Percentiles rank a stretch among this genome's conserved stretches.
phyloP scores from a whole-genome alignment of 30 jellyfish, hydroid and myxozoan species.

The Aurelia sp. region DNA sequence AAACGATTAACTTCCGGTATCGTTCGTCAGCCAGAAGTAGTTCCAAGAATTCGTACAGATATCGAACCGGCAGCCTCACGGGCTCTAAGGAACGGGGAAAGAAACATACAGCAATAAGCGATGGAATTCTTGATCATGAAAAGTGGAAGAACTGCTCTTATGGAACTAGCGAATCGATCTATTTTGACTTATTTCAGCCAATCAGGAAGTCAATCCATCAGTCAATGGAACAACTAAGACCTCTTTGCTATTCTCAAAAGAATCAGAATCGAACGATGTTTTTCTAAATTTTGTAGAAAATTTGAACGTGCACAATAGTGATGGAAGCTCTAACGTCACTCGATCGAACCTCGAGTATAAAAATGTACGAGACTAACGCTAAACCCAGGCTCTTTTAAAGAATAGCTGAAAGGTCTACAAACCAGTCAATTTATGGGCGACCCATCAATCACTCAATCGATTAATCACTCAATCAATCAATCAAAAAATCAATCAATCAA shows the following conservation, averaged over 20 bases:
- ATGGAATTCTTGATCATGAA: too few relatives aligned
- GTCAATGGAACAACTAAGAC: too few relatives aligned
- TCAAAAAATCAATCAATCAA: background rate
- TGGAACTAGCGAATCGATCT: too few relatives aligned
- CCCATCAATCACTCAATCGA: background rate
- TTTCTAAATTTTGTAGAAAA: too few relatives aligned
- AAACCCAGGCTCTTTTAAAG: too few relatives aligned
- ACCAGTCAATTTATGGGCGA: background rate
- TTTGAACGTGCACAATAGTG: too few relatives aligned
- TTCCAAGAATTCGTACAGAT: constrained; percentile 76
- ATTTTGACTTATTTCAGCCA: background rate
- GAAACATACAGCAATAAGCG: background rate
- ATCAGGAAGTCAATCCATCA: background rate
- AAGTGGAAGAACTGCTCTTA: background rate
- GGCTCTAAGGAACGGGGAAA: constrained; percentile 22
- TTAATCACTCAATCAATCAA: background rate
- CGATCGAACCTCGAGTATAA: too few relatives aligned
- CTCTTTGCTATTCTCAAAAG: too few relatives aligned
- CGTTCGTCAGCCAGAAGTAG: constrained; percentile 51
- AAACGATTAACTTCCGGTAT: constrained; percentile 53
- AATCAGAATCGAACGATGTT: too few relatives aligned
- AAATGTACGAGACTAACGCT: too few relatives aligned
- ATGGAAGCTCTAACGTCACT: too few relatives aligned
- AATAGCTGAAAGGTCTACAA: too few relatives aligned
- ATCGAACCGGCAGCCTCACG: constrained; percentile 73